Percentiles rank a stretch among this genome's conserved stretches.
Conservation (phyloP, 2,113 vertebrate species). For the Sterrhoptilus dennistouni region DNA sequence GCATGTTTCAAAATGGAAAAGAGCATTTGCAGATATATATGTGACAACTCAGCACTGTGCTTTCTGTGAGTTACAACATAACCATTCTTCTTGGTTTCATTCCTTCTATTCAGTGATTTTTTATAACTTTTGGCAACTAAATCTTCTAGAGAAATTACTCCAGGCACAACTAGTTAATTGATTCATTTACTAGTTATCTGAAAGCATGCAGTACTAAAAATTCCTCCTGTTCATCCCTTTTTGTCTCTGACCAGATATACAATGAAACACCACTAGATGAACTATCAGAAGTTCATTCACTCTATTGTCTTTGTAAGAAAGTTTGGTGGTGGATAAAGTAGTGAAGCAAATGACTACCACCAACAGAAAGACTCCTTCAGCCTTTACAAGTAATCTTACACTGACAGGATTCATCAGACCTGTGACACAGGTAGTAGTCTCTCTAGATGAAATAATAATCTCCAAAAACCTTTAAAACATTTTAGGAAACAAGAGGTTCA, state of each 20-base stretch:
- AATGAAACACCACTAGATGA: background rate
- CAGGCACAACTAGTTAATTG: background rate
- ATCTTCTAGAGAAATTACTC: background rate
- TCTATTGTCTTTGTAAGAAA: background rate
- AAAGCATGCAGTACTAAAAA: background rate
- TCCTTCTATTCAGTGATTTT: background rate
- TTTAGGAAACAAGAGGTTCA: background rate
- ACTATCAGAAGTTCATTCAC: background rate
- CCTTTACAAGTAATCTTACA: background rate
- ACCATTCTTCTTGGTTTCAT: background rate
- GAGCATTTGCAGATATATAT: background rate
- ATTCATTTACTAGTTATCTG: background rate
- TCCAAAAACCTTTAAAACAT: background rate
- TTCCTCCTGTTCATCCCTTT: background rate
- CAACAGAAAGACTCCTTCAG: background rate
- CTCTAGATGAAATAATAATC: background rate
- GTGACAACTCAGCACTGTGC: background rate
- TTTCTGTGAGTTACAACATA: background rate
- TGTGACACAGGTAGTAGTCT: background rate
- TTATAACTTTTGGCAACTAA: background rate
- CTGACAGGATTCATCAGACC: background rate
- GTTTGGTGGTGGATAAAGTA: background rate
- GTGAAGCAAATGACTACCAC: background rate
- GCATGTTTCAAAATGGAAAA: background rate
- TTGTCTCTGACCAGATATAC: background rate